Percentiles rank a stretch among this genome's conserved stretches.
Evolutionary conservation across 2,888 invertebrate species (phyloP).

Genomic region (Cephus pygmeus): DNA sequence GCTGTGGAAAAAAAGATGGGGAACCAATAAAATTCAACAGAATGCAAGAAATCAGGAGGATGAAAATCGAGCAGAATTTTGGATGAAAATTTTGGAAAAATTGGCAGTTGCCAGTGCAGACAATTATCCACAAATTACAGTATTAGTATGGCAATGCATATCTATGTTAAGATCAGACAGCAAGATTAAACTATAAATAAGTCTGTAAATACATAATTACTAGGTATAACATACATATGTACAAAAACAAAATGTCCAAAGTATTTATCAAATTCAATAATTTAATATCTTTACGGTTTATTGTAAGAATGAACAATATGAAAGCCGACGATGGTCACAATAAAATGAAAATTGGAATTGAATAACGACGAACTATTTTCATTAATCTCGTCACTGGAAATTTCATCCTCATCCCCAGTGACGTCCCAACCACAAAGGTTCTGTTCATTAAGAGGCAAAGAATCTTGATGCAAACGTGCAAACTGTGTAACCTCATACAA

Average conservation of each 20-base stretch:
- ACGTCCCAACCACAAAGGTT: neutral
- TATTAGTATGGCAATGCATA: constrained; percentile 19
- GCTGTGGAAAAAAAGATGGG: constrained; percentile 13
- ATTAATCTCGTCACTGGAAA: too few species aligned
- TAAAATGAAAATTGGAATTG: too few species aligned
- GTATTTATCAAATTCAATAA: too few species aligned
- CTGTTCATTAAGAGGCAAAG: neutral
- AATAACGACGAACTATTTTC: too few species aligned
- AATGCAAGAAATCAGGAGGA: neutral
- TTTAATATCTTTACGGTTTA: too few species aligned
- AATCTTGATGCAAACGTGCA: neutral
- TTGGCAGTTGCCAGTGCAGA: constrained; percentile 7
- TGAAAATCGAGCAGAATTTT: constrained; percentile 2
- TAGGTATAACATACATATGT: too few species aligned
- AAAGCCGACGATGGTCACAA: too few species aligned
- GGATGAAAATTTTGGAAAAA: constrained; percentile 13
- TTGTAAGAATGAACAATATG: too few species aligned
- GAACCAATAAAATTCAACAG: neutral
- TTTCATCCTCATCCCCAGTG: neutral
- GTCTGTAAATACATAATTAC: too few species aligned
- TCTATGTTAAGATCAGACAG: neutral
- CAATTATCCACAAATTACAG: constrained; percentile 11
- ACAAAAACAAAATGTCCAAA: too few species aligned
- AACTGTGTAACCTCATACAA: neutral
- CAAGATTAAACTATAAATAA: too few species aligned